Percentiles rank a stretch among this genome's conserved stretches.
Conservation (phyloP, 1,140 invertebrate genomes). For the Cotesia chilonis region DNA sequence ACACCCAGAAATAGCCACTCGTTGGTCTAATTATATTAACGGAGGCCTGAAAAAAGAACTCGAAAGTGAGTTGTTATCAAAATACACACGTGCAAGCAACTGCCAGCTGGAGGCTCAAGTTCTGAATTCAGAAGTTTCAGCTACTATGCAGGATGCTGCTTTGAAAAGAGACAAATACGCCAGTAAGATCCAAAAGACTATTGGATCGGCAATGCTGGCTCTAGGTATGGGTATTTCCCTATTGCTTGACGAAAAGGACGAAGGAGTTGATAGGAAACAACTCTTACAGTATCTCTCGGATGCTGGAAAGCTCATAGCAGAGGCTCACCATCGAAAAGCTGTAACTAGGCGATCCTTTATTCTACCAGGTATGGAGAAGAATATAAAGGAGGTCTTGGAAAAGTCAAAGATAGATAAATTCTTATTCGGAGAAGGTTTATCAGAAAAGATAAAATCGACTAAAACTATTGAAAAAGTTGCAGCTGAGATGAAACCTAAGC, state of each 20-base stretch:
- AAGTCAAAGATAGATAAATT: constrained; percentile 26
- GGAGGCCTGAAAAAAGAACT: constrained; percentile 5
- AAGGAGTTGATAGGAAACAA: constrained; percentile 2
- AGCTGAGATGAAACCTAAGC: background rate
- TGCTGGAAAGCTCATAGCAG: constrained; percentile 32
- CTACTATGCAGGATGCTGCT: background rate
- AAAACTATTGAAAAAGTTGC: background rate
- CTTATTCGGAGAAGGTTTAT: constrained; percentile 33
- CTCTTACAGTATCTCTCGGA: constrained; percentile 19
- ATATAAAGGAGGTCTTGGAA: constrained; percentile 32
- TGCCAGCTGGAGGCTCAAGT: background rate
- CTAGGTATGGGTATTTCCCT: constrained; percentile 12
- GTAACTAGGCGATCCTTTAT: constrained; percentile 38
- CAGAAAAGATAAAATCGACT: constrained; percentile 13
- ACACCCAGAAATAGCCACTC: constrained; percentile 5
- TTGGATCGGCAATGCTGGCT: constrained; percentile 11
- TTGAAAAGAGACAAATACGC: constrained; percentile 4
- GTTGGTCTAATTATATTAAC: constrained; percentile 3
- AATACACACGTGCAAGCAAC: constrained; percentile 7
- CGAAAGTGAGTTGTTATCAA: background rate
- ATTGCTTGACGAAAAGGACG: background rate
- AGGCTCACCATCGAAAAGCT: constrained; percentile 30
- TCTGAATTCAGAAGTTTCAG: background rate
- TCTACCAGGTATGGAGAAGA: constrained; percentile 33
- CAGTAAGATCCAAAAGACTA: constrained; percentile 8